phyloP scores from a whole-genome alignment of 2,888 invertebrate genomes.

The Drosophila rellima region DNA sequence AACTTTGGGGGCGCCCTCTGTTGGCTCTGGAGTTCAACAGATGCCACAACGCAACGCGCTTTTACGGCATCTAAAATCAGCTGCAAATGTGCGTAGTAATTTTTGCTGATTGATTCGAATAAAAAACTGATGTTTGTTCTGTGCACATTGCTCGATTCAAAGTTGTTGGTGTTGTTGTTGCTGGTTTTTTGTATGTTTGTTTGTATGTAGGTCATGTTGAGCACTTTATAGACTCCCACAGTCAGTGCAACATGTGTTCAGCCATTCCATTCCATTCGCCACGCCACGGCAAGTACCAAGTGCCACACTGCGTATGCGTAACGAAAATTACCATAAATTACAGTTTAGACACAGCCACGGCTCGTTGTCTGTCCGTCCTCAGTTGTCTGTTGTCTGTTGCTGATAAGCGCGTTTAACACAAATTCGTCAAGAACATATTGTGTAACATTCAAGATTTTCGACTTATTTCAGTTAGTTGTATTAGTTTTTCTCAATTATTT shows the following conservation, averaged over 20 bases:
- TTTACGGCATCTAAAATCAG: conserved; percentile 70
- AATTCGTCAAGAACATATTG: conserved; percentile 64
- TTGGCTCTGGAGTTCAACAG: conserved; percentile 58
- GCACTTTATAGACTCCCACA: conserved; percentile 75
- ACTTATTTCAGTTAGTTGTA: conserved; percentile 19
- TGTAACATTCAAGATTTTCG: conserved; percentile 28
- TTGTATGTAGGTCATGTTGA: conserved; percentile 71
- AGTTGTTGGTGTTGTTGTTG: conserved; percentile 33
- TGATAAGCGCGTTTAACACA: conserved; percentile 70
- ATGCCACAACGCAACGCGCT: conserved; percentile 14
- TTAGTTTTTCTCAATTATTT: conserved; percentile 17
- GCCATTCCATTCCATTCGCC: conserved; percentile 19
- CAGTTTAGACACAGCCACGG: conserved; percentile 53
- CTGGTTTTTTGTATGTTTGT: conserved; percentile 29
- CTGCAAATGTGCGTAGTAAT: conserved; percentile 75
- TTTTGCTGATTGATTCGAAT: conserved; percentile 76
- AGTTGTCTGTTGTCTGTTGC: conserved; percentile 29
- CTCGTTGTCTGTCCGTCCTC: conserved; percentile 16
- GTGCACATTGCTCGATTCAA: conserved; percentile 45
- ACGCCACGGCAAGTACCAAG: conserved; percentile 40
- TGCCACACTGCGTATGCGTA: conserved; percentile 77
- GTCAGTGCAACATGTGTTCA: conserved; percentile 54
- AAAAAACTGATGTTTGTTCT: conserved; percentile 36
- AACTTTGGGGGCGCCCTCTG: conserved; percentile 54
- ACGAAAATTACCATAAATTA: conserved; percentile 78